A percentile compares a stretch with the other conserved stretches of the same genome.
These are phyloP conservation scores for Peribatodes rhomboidaria DNA, from an alignment of 2,888 invertebrate species.

Conservation along the genomic window DNA sequence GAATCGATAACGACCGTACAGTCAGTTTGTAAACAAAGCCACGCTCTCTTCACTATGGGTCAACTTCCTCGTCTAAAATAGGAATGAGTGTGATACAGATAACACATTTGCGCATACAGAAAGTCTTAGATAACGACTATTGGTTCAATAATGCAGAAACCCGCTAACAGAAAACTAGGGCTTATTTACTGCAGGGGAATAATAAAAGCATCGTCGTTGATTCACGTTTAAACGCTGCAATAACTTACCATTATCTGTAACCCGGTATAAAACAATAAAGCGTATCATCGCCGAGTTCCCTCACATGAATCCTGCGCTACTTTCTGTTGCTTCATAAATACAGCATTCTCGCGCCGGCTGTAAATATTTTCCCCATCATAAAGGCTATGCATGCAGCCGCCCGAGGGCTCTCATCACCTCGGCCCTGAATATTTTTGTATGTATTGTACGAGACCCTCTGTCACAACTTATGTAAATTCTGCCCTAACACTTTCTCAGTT, in stretches of 20 bases:
- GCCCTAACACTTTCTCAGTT: conserved; percentile 83
- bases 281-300: conserved; percentile 61
- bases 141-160: neutral
- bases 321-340: conserved; percentile 75
- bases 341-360: conserved; percentile 73
- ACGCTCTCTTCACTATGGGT: conserved; percentile 44
- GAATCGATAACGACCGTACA: conserved; percentile 78
- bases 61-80: neutral
- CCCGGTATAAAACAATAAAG: conserved; percentile 70
- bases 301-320: conserved; percentile 61
- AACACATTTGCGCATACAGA: neutral
- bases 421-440: conserved; percentile 83
- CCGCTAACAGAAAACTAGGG: neutral
- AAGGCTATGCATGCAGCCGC: conserved; percentile 77
- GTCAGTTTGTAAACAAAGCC: conserved; percentile 78
- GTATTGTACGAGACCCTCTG: conserved; percentile 78
- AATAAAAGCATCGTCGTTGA: conserved; percentile 32
- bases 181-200: neutral
- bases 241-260: conserved; percentile 66
- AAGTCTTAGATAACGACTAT: neutral
- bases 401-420: conserved; percentile 82
- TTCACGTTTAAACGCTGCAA: conserved; percentile 44
- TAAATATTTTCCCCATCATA: conserved; percentile 83
- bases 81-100: neutral
- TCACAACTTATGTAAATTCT: conserved; percentile 85